phyloP scores from a whole-genome alignment of 2,888 invertebrate species.

The Vesta saturnalis region DNA sequence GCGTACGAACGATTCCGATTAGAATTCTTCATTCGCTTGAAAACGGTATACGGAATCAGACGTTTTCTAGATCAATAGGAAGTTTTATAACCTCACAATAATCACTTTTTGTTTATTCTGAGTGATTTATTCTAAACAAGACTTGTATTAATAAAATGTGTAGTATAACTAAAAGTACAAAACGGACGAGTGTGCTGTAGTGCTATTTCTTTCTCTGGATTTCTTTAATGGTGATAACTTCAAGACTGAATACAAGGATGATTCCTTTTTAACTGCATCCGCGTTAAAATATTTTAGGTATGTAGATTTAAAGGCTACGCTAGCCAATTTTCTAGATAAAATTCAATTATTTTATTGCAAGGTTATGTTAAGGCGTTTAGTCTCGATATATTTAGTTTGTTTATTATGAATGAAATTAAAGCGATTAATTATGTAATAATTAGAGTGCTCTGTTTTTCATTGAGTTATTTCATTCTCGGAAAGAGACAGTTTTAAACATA shows the following conservation, averaged over 20 bases:
- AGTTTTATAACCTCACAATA: slow-evolving; percentile 43
- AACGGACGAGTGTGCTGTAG: slow-evolving; percentile 26
- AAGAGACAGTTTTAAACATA: not conserved
- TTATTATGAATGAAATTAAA: slow-evolving; percentile 21
- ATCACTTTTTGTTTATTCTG: slow-evolving; percentile 32
- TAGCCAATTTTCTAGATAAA: no score
- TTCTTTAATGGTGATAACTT: slow-evolving; percentile 22
- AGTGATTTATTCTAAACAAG: not conserved
- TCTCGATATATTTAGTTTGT: slow-evolving; percentile 8
- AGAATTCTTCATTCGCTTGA: slow-evolving; percentile 43
- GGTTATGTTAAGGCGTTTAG: not conserved
- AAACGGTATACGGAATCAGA: slow-evolving; percentile 34
- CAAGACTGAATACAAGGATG: slow-evolving; percentile 31
- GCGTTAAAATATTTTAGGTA: slow-evolving; percentile 25
- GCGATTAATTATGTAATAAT: slow-evolving; percentile 27
- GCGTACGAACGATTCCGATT: slow-evolving; percentile 38
- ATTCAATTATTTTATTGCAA: not conserved
- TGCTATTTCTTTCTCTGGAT: slow-evolving; percentile 7
- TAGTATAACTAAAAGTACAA: slow-evolving; percentile 6
- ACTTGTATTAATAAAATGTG: slow-evolving; percentile 18
- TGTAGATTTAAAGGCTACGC: not conserved
- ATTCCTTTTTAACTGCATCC: slow-evolving; percentile 23
- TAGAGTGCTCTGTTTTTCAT: slow-evolving; percentile 12
- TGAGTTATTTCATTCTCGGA: not conserved
- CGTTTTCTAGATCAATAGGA: slow-evolving; percentile 46